Evolutionary conservation across 1,140 invertebrate genomes (phyloP).

Genomic region (Mya arenaria): DNA sequence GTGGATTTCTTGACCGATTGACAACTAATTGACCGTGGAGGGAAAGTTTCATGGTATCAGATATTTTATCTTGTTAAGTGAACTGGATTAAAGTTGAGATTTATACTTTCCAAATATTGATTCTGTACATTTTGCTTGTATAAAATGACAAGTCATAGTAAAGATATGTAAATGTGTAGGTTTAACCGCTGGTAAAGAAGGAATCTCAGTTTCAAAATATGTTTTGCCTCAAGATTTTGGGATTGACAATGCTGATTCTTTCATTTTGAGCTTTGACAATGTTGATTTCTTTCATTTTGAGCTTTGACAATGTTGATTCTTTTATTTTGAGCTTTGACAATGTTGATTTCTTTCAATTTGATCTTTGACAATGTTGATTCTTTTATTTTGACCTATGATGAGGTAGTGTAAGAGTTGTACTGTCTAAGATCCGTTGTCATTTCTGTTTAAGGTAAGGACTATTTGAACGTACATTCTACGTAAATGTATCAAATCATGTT

Average conservation of each 20-base stretch:
- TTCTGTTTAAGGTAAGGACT: background rate
- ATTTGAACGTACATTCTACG: background rate
- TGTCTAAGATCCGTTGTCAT: background rate
- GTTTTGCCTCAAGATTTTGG: no score
- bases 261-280: background rate
- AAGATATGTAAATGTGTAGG: no score
- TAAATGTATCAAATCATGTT: background rate
- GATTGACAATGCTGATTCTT: background rate
- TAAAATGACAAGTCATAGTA: no score
- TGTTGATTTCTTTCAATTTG: no score
- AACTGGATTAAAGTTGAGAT: background rate
- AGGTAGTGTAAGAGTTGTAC: background rate
- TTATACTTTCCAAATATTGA: background rate
- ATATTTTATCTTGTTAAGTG: background rate
- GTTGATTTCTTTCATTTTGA: no score
- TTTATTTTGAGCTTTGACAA: background rate
- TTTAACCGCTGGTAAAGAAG: no score
- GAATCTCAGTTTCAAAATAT: background rate
- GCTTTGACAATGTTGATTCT: background rate
- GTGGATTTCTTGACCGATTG: conserved; percentile 31
- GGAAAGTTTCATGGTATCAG: background rate
- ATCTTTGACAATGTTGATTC: background rate
- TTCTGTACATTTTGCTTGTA: background rate
- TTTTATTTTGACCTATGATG: background rate
- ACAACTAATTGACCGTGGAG: conserved; percentile 6